phyloP scores from a whole-genome alignment of 2,113 vertebrate genomes.

The Chionodraco myersi region DNA sequence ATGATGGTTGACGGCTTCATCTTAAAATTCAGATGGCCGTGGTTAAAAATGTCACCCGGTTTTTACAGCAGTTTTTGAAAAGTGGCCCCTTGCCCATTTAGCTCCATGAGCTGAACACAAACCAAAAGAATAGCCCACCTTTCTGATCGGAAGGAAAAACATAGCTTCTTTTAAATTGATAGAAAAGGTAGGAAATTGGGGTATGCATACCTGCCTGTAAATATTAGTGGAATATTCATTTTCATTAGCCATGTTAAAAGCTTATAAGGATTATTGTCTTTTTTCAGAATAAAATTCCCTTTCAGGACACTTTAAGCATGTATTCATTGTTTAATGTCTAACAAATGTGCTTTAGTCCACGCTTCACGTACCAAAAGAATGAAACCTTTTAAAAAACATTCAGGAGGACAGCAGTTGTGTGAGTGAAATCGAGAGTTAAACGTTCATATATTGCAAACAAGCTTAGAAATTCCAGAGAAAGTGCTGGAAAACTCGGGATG shows the following conservation, averaged over 20 bases:
- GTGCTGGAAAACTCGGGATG: background rate
- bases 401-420: background rate
- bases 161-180: background rate
- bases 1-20: background rate
- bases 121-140: background rate
- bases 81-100: background rate
- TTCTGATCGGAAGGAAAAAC: background rate
- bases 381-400: background rate
- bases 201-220: too few relatives aligned
- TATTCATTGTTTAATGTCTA: too few relatives aligned
- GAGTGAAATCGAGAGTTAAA: background rate
- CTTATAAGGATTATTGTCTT: background rate
- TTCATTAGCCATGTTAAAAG: too few relatives aligned
- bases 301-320: too few relatives aligned
- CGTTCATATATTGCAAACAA: background rate
- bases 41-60: slow-evolving; percentile 7
- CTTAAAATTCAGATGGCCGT: background rate
- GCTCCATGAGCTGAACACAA: background rate
- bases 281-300: too few relatives aligned
- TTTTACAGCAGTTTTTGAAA: background rate
- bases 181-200: background rate
- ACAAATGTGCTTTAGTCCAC: background rate
- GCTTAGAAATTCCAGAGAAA: background rate
- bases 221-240: too few relatives aligned
- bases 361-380: background rate